phyloP scores from a whole-genome alignment of 2,797 vertebrate genomes.

The Poecilia velifera region DNA sequence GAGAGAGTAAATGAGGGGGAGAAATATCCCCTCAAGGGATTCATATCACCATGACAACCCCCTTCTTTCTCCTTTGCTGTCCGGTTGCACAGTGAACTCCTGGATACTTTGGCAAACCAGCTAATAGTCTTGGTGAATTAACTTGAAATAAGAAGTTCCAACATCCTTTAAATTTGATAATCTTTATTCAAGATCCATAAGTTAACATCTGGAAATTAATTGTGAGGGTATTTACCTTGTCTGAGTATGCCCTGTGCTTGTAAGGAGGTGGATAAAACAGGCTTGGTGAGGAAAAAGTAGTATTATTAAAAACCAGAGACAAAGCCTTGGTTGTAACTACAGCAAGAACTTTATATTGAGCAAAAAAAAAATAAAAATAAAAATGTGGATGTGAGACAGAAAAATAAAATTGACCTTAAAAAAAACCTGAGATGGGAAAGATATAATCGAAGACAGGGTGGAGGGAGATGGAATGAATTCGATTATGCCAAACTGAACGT shows the following conservation, averaged over 20 bases:
- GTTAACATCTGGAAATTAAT: constrained; percentile 31
- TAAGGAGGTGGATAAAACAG: constrained; percentile 36
- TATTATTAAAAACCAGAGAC: constrained; percentile 70
- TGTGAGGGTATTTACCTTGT: constrained; percentile 40
- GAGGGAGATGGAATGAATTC: constrained; percentile 55
- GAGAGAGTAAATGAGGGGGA: constrained; percentile 58
- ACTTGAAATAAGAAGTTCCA: background rate
- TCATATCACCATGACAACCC: constrained; percentile 75
- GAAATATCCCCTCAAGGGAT: constrained; percentile 57
- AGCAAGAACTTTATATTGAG: constrained; percentile 56
- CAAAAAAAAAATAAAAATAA: background rate
- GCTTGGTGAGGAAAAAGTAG: constrained; percentile 50
- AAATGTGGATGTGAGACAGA: constrained; percentile 9
- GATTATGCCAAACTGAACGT: constrained; percentile 64
- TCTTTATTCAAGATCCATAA: constrained; percentile 9
- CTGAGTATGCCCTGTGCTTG: constrained; percentile 6
- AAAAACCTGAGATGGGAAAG: constrained; percentile 51
- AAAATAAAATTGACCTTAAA: constrained; percentile 67
- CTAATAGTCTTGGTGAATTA: constrained; percentile 22
- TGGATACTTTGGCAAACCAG: constrained; percentile 41
- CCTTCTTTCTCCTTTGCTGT: constrained; percentile 63
- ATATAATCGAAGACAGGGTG: constrained; percentile 52
- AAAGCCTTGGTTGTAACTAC: constrained; percentile 55
- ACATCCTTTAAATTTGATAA: constrained; percentile 6
- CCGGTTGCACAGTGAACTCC: constrained; percentile 63